phyloP scores from a whole-genome alignment of 2,797 vertebrate species.

The Galagoides demidoff region DNA sequence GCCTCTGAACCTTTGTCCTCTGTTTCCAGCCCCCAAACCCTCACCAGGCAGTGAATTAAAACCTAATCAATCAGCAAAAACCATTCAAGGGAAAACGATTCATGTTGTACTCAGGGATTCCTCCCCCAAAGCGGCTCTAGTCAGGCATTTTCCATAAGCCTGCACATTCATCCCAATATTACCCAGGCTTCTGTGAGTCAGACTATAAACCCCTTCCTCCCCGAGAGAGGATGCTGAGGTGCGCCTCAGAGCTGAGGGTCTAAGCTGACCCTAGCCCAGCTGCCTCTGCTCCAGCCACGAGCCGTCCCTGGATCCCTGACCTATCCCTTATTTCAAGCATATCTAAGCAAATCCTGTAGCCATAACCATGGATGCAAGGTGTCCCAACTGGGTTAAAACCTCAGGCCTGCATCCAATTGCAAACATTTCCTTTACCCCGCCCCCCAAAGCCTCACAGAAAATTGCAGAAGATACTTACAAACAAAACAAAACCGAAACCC shows the following conservation, averaged over 20 bases:
- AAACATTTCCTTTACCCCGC: neutral
- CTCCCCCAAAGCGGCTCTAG: neutral
- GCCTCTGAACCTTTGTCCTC: constrained; percentile 23
- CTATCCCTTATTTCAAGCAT: rapidly evolving
- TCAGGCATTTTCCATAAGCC: neutral
- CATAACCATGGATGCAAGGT: too few relatives aligned
- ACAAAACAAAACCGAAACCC: neutral
- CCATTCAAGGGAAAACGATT: neutral
- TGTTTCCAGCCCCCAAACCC: neutral
- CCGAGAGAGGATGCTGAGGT: neutral
- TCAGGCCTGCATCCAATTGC: neutral
- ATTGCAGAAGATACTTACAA: too few relatives aligned
- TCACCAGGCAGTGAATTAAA: constrained; percentile 35
- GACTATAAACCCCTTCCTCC: neutral
- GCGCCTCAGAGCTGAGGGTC: neutral
- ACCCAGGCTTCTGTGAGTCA: neutral
- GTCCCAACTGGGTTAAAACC: neutral
- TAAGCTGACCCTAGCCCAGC: neutral
- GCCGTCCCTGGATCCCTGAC: neutral
- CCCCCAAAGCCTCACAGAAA: neutral
- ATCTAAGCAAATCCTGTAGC: neutral
- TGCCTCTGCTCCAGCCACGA: neutral
- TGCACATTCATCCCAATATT: too few relatives aligned
- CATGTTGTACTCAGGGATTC: neutral
- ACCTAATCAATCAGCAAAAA: neutral